Base-by-base conservation (phyloP, 1,140 invertebrate species). In the Manduca sexta region DNA sequence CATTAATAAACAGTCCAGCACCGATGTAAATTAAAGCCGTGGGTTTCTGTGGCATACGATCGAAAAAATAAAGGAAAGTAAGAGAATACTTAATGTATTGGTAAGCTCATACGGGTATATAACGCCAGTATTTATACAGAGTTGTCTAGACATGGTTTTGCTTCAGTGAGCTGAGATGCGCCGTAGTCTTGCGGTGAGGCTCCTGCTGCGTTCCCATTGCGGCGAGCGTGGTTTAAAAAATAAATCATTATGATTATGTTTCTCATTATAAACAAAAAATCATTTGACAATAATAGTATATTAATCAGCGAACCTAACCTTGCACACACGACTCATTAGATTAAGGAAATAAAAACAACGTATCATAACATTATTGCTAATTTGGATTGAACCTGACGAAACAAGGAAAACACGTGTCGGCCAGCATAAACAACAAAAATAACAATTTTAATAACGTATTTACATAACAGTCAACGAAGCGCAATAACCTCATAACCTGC, bases 71-170 rank as follows among this genome's bases (percentile, higher is more conserved):
- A 69, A 54, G 45, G 69, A 76, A 76, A 69, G 63, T 63, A 61
- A 72, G 62, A 49, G 55, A 58, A 66, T 56, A 69, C 49, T 26
- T 5, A 3, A 26, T 26, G 21, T 8, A 26, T 1, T 3, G 2
- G 52, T 50, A 52, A 64, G 69, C 62, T 70, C 69, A 49, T 60
- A 50, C n/a, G n/a, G n/a, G 52, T 66, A 69, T 69, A 72, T 69
- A 74, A 72, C 74, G 60, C 66, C 53, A 57, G 62, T 64, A 50
- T 69, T 74, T 73, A 68, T 62, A 74, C 59, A 70, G 46, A 42
- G 52, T 43, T 52, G 69, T 84, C 78, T 84, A 80, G 78, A 79
- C 78, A 60, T 64, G 71, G 74, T 79, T 81, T 79, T 79, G 76
- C 74, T 72, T 68, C 59, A 52, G 43, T 73, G 70, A 67, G 52